Conservation (phyloP, 2,888 invertebrate species). For the Lycocerus yunnanus region DNA sequence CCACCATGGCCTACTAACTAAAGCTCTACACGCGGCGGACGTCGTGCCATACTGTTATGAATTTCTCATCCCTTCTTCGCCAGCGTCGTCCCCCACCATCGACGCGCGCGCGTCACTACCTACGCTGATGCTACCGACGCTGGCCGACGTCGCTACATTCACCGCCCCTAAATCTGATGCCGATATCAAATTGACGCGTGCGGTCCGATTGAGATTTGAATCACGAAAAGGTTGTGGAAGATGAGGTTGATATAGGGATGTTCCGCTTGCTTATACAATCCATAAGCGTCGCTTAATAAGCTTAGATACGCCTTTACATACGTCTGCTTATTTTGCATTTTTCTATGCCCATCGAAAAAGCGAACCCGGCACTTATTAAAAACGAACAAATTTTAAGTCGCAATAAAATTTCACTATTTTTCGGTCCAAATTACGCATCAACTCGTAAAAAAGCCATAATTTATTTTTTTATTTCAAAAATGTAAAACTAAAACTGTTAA, state of each 20-base stretch:
- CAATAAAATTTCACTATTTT: not conserved
- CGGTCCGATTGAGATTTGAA: slow-evolving; percentile 42
- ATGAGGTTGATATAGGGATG: slow-evolving; percentile 37
- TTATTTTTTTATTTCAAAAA: not conserved
- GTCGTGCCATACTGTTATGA: slow-evolving; percentile 41
- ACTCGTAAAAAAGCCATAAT: slow-evolving; percentile 3
- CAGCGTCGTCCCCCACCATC: slow-evolving; percentile 41
- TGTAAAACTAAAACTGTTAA: not conserved
- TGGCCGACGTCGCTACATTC: slow-evolving; percentile 41
- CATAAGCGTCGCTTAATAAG: slow-evolving; percentile 39
- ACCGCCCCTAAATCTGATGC: slow-evolving; percentile 50
- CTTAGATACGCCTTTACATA: slow-evolving; percentile 26
- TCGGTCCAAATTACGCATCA: not conserved
- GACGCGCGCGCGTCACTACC: slow-evolving; percentile 41
- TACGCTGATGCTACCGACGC: slow-evolving; percentile 39
- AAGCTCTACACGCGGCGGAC: slow-evolving; percentile 41
- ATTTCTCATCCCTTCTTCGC: slow-evolving; percentile 39
- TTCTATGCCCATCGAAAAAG: not conserved
- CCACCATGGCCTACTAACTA: slow-evolving; percentile 78
- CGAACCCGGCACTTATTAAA: not conserved
- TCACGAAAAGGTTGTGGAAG: slow-evolving; percentile 38
- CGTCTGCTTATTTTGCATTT: slow-evolving; percentile 24
- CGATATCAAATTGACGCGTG: slow-evolving; percentile 49
- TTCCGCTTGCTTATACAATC: slow-evolving; percentile 36
- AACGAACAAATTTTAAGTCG: not conserved